Conservation (phyloP, 2,888 invertebrate genomes). For the Drosophila diplacantha region DNA sequence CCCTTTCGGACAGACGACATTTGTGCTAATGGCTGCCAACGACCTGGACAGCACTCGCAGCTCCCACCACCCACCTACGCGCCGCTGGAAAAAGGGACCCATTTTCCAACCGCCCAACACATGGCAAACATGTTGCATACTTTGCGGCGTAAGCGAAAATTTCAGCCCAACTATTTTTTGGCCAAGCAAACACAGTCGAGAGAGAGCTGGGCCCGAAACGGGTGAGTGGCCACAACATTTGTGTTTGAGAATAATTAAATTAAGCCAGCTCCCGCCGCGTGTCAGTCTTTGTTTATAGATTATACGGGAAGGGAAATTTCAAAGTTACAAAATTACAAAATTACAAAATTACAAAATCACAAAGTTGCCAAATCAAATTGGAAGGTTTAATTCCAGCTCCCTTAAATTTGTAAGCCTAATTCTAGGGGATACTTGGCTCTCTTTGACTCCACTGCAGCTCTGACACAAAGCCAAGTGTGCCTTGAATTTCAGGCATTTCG, state of each 20-base stretch:
- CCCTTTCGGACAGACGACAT: constrained; percentile 34
- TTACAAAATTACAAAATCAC: background rate
- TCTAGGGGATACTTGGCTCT: no score
- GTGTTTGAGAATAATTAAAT: constrained; percentile 35
- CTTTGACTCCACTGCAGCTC: no score
- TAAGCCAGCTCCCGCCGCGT: constrained; percentile 9
- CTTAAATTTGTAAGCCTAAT: no score
- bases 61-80: background rate
- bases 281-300: constrained; percentile 15
- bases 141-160: constrained; percentile 57
- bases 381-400: background rate
- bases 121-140: constrained; percentile 55
- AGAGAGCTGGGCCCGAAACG: background rate
- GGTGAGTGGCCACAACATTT: constrained; percentile 19
- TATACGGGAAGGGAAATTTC: background rate
- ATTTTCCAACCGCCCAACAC: constrained; percentile 11
- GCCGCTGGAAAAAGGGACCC: background rate
- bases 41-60: constrained; percentile 48
- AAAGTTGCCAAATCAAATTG: background rate
- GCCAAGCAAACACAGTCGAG: constrained; percentile 20
- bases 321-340: background rate
- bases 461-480: no score
- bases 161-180: constrained; percentile 29
- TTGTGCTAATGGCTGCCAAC: constrained; percentile 57
- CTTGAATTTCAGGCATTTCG: no score